phyloP scores from a whole-genome alignment of 2,888 invertebrate species.

The Trichogramma evanescens region DNA sequence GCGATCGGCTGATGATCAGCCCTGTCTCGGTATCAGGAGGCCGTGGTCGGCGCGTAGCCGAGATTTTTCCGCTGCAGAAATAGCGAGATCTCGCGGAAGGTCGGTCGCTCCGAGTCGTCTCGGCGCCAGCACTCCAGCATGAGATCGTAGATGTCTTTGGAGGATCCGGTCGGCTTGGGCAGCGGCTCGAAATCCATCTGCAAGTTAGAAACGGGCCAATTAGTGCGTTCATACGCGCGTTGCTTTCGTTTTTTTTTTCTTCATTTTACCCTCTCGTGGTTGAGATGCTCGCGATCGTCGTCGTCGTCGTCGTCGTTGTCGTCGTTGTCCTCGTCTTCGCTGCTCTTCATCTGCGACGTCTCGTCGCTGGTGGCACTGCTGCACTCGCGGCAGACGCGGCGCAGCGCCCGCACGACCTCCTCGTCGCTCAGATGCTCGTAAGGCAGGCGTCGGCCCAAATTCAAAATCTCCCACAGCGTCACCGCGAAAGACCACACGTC shows the following conservation, averaged over 20 bases:
- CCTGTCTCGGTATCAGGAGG: slow-evolving; percentile 41
- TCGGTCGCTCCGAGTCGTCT: slow-evolving; percentile 66
- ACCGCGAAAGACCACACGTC: slow-evolving; percentile 90
- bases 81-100: slow-evolving; percentile 74
- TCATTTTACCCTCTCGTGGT: too few species aligned
- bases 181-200: slow-evolving; percentile 48
- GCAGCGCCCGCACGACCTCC: slow-evolving; percentile 75
- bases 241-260: too few species aligned
- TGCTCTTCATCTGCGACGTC: slow-evolving; percentile 27
- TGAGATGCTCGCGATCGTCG: neutral
- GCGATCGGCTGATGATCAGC: neutral
- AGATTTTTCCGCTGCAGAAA: slow-evolving; percentile 70
- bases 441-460: slow-evolving; percentile 69
- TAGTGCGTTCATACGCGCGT: too few species aligned
- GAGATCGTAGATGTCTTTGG: slow-evolving; percentile 76
- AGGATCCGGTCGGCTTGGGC: slow-evolving; percentile 62
- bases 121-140: slow-evolving; percentile 82
- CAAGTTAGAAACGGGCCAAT: too few species aligned
- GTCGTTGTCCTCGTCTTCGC: slow-evolving; percentile 24
- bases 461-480: slow-evolving; percentile 79
- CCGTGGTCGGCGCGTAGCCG: slow-evolving; percentile 52
- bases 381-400: slow-evolving; percentile 61
- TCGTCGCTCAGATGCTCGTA: slow-evolving; percentile 69
- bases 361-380: slow-evolving; percentile 26
- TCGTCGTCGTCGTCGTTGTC: slow-evolving; percentile 25